A percentile compares a stretch with the other conserved stretches of the same genome.
These are phyloP conservation scores for Lepidocolaptes lacrymiger DNA, from an alignment of 2,797 vertebrate genomes.

Conservation along the genomic window DNA sequence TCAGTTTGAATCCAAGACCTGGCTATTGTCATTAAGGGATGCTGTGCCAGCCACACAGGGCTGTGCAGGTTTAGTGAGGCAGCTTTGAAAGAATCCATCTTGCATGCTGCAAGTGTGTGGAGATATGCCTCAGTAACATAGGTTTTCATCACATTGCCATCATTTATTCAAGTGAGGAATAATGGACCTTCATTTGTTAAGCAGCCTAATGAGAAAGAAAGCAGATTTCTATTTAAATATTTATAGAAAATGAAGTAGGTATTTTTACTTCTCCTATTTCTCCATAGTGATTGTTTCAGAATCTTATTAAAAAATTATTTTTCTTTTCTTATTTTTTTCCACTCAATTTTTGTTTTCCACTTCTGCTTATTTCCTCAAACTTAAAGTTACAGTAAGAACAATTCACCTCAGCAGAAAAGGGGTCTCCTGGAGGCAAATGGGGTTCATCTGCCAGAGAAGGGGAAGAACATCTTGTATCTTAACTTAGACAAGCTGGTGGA, in stretches of 20 bases:
- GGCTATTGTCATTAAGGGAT: not conserved
- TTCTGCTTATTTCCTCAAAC: not conserved
- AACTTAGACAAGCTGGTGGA: not conserved
- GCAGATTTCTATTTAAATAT: not conserved
- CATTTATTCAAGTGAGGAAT: not conserved
- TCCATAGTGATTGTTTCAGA: not conserved
- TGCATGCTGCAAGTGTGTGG: not conserved
- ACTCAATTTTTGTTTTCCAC: not conserved
- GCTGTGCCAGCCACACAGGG: not conserved
- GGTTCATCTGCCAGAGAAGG: not conserved
- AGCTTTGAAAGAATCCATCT: not conserved
- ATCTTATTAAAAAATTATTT: not conserved
- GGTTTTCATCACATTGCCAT: not conserved
- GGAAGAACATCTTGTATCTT: not conserved
- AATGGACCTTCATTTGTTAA: not conserved
- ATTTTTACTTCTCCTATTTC: not conserved
- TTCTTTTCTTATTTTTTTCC: not conserved
- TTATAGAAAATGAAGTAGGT: not conserved
- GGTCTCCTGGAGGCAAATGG: no score
- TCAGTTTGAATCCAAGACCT: not conserved
- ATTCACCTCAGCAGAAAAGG: not conserved
- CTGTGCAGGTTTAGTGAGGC: not conserved
- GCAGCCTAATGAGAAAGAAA: not conserved
- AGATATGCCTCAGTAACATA: not conserved
- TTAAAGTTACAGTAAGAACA: not conserved